These are phyloP conservation scores for Andricus curvator DNA, from an alignment of 2,888 invertebrate species.

Conservation along the genomic window DNA sequence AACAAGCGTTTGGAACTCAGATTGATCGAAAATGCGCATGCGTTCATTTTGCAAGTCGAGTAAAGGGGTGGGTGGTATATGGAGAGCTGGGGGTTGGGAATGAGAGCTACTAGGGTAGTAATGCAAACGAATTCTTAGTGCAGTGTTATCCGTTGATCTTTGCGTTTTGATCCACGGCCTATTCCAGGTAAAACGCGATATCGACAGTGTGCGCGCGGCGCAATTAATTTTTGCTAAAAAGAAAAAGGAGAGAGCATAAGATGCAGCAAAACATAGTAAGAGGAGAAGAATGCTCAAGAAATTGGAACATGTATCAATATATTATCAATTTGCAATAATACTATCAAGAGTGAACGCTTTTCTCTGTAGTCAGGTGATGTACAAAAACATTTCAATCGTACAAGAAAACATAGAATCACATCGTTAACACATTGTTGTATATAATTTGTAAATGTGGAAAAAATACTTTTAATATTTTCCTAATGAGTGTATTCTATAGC, in stretches of 20 bases:
- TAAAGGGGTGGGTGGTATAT: background rate
- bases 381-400: too few relatives aligned
- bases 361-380: too few relatives aligned
- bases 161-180: background rate
- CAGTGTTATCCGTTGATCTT: conserved; percentile 1
- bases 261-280: background rate
- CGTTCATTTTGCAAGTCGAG: background rate
- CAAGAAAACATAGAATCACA: too few relatives aligned
- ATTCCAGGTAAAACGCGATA: background rate
- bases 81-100: conserved; percentile 43
- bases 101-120: conserved; percentile 72
- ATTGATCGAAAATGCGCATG: background rate
- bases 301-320: too few relatives aligned
- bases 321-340: too few relatives aligned
- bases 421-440: too few relatives aligned
- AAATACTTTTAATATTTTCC: too few relatives aligned
- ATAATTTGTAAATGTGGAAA: too few relatives aligned
- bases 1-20: too few relatives aligned
- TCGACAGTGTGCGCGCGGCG: background rate
- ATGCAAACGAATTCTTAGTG: conserved; percentile 47
- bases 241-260: background rate
- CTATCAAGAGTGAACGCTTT: too few relatives aligned
- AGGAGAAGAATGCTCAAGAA: background rate
- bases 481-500: too few relatives aligned
- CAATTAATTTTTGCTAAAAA: background rate